Evolutionary conservation across 2,113 vertebrate species (phyloP).

Genomic region (Probosciger aterrimus): DNA sequence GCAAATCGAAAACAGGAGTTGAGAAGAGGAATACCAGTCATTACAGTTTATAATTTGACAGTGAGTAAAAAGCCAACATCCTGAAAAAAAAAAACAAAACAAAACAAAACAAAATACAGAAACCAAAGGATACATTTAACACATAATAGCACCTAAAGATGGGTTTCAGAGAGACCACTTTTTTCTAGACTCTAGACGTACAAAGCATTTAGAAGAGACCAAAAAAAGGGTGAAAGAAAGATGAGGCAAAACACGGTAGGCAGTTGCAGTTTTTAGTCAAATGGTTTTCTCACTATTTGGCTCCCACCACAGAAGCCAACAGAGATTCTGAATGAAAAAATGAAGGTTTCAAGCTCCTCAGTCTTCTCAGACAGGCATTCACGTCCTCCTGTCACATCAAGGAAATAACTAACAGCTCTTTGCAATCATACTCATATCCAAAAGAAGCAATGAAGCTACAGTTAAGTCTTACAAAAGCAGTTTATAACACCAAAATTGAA

Average conservation of each 20-base stretch:
- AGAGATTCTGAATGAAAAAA: background rate
- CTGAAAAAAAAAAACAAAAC: background rate
- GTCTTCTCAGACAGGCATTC: background rate
- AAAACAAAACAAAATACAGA: background rate
- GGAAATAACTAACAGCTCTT: background rate
- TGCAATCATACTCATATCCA: background rate
- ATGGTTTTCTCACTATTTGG: background rate
- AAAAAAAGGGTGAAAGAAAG: background rate
- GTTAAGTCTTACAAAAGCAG: background rate
- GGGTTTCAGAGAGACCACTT: background rate
- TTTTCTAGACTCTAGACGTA: background rate
- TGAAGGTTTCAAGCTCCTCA: background rate
- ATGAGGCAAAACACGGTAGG: background rate
- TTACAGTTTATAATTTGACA: background rate
- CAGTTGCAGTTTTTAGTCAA: background rate
- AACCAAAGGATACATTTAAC: background rate
- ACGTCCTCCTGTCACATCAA: background rate
- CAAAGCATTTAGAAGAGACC: background rate
- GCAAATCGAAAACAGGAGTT: background rate
- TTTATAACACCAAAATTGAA: slow-evolving; percentile 40
- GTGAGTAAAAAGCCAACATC: background rate
- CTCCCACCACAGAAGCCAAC: background rate
- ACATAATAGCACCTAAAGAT: background rate
- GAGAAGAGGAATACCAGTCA: background rate
- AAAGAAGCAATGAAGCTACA: background rate